Conservation (phyloP, 2,113 vertebrate species). For the Ardeotis arabs region DNA sequence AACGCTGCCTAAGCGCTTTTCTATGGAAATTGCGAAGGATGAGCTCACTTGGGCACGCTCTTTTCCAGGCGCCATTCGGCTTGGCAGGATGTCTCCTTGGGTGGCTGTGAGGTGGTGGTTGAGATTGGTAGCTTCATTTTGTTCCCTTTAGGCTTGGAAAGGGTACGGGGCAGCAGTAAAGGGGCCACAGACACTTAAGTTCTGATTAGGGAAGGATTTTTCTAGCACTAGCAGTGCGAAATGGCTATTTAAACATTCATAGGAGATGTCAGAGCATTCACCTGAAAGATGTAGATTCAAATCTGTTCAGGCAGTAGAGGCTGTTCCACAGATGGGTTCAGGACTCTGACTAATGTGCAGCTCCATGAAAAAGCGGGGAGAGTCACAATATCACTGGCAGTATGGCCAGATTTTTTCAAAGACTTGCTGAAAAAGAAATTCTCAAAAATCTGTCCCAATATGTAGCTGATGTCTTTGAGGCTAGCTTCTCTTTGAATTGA, state of each 20-base stretch:
- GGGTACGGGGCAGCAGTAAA: background rate
- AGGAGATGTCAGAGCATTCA: background rate
- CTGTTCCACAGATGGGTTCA: background rate
- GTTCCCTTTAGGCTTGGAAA: background rate
- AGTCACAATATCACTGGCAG: background rate
- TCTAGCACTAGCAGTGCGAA: background rate
- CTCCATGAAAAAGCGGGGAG: background rate
- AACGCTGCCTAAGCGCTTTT: background rate
- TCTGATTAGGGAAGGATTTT: background rate
- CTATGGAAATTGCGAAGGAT: background rate
- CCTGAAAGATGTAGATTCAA: background rate
- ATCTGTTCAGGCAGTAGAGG: background rate
- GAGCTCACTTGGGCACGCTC: background rate
- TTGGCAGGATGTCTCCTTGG: background rate
- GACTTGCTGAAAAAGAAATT: background rate
- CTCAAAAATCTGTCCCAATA: background rate
- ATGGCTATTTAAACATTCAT: constrained; percentile 2
- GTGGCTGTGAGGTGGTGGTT: background rate
- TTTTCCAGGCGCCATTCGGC: background rate
- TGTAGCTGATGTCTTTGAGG: background rate
- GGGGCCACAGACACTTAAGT: background rate
- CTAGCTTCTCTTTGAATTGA: background rate
- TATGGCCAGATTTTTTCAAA: background rate
- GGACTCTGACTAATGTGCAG: background rate
- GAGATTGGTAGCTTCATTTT: background rate